phyloP scores from a whole-genome alignment of 2,113 vertebrate species.

The Chaetorhynchus papuensis region DNA sequence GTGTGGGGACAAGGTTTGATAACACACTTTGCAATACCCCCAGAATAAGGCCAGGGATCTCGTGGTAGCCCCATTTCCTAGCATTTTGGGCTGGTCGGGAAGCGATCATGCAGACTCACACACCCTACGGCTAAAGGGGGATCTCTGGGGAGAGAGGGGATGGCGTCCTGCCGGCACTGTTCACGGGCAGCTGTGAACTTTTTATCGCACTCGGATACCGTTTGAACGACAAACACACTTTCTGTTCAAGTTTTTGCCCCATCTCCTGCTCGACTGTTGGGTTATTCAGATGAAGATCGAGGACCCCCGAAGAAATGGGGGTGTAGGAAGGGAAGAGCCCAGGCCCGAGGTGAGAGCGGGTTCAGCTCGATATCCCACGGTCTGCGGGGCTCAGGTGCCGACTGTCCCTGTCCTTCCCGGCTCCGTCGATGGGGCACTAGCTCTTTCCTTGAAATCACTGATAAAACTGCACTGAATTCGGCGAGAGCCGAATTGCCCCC shows the following conservation, averaged over 20 bases:
- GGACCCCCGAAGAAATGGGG: background rate
- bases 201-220: too few species aligned
- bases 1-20: background rate
- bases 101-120: background rate
- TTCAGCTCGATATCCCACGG: background rate
- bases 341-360: background rate
- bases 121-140: background rate
- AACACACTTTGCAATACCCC: background rate
- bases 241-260: background rate
- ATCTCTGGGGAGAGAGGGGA: background rate
- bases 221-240: background rate
- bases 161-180: background rate
- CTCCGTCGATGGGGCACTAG: background rate
- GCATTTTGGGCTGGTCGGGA: background rate
- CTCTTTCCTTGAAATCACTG: background rate
- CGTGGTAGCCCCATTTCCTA: background rate
- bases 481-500: accelerated
- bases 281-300: background rate
- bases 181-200: background rate
- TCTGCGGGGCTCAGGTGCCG: background rate
- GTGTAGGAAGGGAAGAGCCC: background rate
- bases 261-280: background rate
- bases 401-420: background rate
- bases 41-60: background rate
- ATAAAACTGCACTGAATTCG: background rate